Evolutionary conservation across 2,888 invertebrate species (phyloP), one percentile per base, ranked within the genome.

Genomic region (Unio delphinus): DNA sequence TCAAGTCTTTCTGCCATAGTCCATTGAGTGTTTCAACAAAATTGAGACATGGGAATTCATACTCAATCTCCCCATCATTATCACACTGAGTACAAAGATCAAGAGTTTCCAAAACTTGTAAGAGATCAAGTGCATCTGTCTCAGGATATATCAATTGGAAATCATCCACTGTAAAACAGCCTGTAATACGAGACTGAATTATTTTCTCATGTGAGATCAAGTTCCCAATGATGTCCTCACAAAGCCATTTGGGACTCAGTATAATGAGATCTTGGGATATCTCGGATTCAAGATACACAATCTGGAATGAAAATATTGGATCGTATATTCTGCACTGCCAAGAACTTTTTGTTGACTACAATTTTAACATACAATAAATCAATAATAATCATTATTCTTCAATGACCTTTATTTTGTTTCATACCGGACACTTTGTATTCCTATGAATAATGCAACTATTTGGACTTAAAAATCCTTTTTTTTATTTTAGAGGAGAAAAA

Each of bases 11-110:
- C 83, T 93, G 93, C 94, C 94, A 94, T 54, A 94, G 89, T n/a
- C 93, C 93, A 55, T 92, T 92, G 30, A 94, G 87, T 6, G 93
- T 92, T 88, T 94, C 94, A 6, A 93, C 92, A 75, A 93, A 91
- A 75, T 91, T 91, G 85, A 94, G 93, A 81, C 94, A 93, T 0
- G 95, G 94, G 85, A 95, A 94, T 90, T 95, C 95, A 87, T 93
- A 95, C 83, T 94, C 94, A 20, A 93, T 90, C 82, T 94, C 94
- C 4, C 93, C 94, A 70, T 94, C 94, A 55, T 93, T 92, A 81
- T 94, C 94, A 87, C 93, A 94, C 92, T 93, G 89, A 69, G 93
- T 92, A 84, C 94, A 94, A 64, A 95, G 89, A 85, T 94, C 93
- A 70, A 95, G 91, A 8, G 94, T 93, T 89, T 94, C 94, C 62